Evolutionary conservation across 1,140 invertebrate species (phyloP), one percentile per base, ranked within the genome.

Genomic region (Trichonephila inaurata): DNA sequence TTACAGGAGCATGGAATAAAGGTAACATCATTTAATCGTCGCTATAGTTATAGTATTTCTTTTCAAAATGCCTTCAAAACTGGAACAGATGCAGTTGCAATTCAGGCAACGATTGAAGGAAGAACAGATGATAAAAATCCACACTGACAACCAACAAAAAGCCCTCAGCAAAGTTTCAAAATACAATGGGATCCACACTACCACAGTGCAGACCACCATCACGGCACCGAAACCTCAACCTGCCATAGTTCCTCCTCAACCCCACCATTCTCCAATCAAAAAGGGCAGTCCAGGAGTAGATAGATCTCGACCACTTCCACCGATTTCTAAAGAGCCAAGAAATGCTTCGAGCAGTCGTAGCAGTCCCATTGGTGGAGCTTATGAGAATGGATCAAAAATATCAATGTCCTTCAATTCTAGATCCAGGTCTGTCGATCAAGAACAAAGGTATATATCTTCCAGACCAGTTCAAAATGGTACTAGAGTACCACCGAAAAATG

Each of bases 51-150:
- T 1, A 60, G 14, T 7, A 58, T 24, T 64, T 64, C 7, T 19
- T 1, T 40, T 62, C 19, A 87, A 94, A 89, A 94, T 94, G 94
- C 94, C 94, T 28, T 96, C 95, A 8, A 94, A 94, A 61, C 94
- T 96, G 19, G 94, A 95, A 88, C 95, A 95, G 93, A 94, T 96
- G 91, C 95, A 96, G 94, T 95, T 95, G 8, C 94, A 96, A 82
- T 95, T 95, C 82, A 95, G 96, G 62, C 95, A 95, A 60, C 95
- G 95, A 94, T 92, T 96, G 40, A 96, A 96, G 93, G 96, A 95
- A 90, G 94, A 95, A 5, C 94, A 94, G 7, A 94, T 95, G 94
- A 94, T 95, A 82, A 94, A 95, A 69, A 95, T 96, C 94, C 96
- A 95, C 83, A 95, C 96, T 92, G 95, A 95, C 10, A 95, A 95